Evolutionary conservation across 2,888 invertebrate species (phyloP).

Genomic region (Mimumesa dahlbomi): DNA sequence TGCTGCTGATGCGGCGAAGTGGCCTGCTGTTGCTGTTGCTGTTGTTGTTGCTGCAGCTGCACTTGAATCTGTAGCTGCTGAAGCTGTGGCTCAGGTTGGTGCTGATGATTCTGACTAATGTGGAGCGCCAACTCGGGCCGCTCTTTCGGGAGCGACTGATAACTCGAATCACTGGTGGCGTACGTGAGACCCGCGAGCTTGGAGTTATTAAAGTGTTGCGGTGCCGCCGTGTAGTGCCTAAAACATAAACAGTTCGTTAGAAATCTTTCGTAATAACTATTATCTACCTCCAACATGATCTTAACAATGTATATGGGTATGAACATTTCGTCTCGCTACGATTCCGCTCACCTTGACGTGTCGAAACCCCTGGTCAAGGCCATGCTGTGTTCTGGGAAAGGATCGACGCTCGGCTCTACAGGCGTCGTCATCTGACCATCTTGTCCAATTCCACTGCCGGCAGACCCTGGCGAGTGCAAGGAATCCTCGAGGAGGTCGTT

Average conservation of each 20-base stretch:
- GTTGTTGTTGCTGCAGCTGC: slow-evolving; percentile 86
- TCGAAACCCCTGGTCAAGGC: slow-evolving; percentile 73
- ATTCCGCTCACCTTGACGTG: slow-evolving; percentile 66
- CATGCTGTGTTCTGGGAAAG: slow-evolving; percentile 89
- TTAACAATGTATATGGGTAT: too few relatives aligned
- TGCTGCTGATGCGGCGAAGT: slow-evolving; percentile 75
- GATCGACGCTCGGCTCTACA: slow-evolving; percentile 86
- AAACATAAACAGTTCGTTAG: background rate
- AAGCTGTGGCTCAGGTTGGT: slow-evolving; percentile 83
- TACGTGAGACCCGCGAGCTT: slow-evolving; percentile 72
- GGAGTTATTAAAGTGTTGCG: slow-evolving; percentile 72
- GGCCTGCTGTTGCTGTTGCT: slow-evolving; percentile 81
- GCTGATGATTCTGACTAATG: slow-evolving; percentile 81
- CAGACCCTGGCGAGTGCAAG: slow-evolving; percentile 86
- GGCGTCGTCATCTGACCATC: slow-evolving; percentile 83
- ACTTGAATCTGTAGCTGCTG: slow-evolving; percentile 87
- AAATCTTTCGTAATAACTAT: too few relatives aligned
- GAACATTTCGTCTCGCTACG: too few relatives aligned
- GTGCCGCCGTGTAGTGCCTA: slow-evolving; percentile 74
- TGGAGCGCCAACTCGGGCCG: slow-evolving; percentile 84
- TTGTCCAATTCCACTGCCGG: slow-evolving; percentile 73
- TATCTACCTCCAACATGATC: too few relatives aligned
- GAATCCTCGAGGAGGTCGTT: slow-evolving; percentile 86
- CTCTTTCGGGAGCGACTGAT: slow-evolving; percentile 84
- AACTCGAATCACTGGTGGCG: slow-evolving; percentile 80